These are phyloP conservation scores for Leucoraja ocellata DNA, from an alignment of 2,797 vertebrate genomes.

Conservation along the genomic window DNA sequence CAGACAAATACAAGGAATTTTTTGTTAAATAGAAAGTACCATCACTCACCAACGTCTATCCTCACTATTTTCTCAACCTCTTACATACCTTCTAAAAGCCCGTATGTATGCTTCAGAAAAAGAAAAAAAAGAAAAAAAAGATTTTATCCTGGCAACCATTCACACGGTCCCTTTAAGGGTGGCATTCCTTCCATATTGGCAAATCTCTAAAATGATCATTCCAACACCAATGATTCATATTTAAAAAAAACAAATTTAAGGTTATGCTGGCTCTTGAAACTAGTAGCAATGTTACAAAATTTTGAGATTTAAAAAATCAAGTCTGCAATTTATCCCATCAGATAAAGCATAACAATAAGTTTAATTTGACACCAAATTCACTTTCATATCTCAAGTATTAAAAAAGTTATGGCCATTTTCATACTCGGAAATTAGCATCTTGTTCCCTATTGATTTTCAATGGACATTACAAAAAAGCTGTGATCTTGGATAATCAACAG, in stretches of 20 bases:
- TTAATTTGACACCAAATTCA: too few species aligned
- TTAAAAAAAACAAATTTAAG: not conserved
- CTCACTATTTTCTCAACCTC: constrained; percentile 29
- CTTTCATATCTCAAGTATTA: too few species aligned
- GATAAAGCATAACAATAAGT: too few species aligned
- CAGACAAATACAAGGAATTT: not conserved
- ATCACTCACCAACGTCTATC: constrained; percentile 33
- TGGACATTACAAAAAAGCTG: too few species aligned
- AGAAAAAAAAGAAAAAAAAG: not conserved
- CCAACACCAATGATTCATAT: not conserved
- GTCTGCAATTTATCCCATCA: too few species aligned
- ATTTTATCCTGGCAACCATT: constrained; percentile 30
- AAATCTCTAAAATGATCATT: constrained; percentile 7
- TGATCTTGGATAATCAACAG: too few species aligned
- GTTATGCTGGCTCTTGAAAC: not conserved
- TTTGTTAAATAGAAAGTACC: not conserved
- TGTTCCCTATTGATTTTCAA: too few species aligned
- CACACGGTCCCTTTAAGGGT: constrained; percentile 17
- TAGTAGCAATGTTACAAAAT: too few species aligned
- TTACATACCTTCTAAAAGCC: constrained; percentile 37
- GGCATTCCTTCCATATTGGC: constrained; percentile 17
- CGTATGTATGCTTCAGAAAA: constrained; percentile 31
- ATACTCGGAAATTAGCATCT: too few species aligned
- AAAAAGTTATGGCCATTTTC: too few species aligned
- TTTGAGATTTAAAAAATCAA: too few species aligned